Base-by-base conservation (phyloP, 2,888 invertebrate species). In the Spialia ferax region DNA sequence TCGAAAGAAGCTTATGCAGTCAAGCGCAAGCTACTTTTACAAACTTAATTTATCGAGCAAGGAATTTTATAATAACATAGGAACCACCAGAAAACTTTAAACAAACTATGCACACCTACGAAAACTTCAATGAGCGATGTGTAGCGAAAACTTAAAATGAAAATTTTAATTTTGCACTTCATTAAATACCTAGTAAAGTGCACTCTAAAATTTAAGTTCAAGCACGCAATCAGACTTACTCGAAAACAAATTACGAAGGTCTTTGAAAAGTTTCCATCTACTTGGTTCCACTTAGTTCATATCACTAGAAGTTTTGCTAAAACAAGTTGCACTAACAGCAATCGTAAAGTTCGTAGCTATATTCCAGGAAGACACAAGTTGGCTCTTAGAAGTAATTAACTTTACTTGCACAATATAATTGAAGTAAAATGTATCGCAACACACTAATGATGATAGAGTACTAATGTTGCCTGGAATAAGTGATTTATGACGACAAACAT, bases 241-340 rank as follows among this genome's bases (percentile, higher is more conserved):
- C 18, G 23, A 15, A 56, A 35, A 56, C 35, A 56, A 45, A 59
- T 45, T 59, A 45, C 59, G 15, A 23, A 15, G 22, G 42, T 68
- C 18, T 54, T 54, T 42, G 38, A 29, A 56, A 35, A 48, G 22
- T 26, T 52, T 64, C 32, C 20, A 35, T 50, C 50, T 55, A 22
- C 32, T 48, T 48, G 11, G 48, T 48, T 42, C 20, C 23, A 23
- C 26, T 55, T 32, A 26, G 35, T 55, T 61, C 56, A 32, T 61
- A 38, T 29, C n/a, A 42, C 67, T 55, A 66, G 57, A 42, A 38
- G 20, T n/a, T 54, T 15, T 52, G 18, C 42, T 35, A 35, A 62
- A 29, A 32, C 50, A 15, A 50, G 38, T 35, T 65, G n/a, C 26
- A 60, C 54, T 61, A 61, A 60, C 18, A 15, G 29, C 6, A 22